Evolutionary conservation across 2,113 vertebrate species (phyloP), one percentile per base, ranked within the genome.

Genomic region (Anguilla japonica): DNA sequence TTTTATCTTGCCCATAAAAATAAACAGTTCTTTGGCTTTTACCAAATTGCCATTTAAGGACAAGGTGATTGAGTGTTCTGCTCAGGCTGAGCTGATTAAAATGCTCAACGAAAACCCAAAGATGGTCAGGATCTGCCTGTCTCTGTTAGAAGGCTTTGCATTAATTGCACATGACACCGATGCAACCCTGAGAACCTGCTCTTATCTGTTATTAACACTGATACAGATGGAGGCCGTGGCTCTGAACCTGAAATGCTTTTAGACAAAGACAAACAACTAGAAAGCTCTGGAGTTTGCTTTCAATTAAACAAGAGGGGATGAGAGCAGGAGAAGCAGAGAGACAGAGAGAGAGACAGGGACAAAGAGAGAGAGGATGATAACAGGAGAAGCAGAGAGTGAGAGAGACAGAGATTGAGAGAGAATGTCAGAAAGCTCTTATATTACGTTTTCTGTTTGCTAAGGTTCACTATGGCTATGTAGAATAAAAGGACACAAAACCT

Each of bases 241-340:
- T 29, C 67, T 29, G 8, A 75, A 11, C 67, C 26, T 34, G n/a
- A 75, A 75, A 75, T 29, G n/a, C 67, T 75, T 75, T 75, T 22
- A 29, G n/a, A 75, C n/a, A 34, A 75, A 75, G n/a, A 75, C 67
- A 75, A 75, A 75, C 67, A 75, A 75, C 67, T 75, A 34, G 67
- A 34, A 75, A 67, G 60, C 60, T 67, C 20, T 67, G 60, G 60
- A 75, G 67, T 75, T 75, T 75, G 67, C 67, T 75, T 75, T 75
- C 67, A 75, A 75, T 75, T 75, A 75, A 75, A 75, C 26, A 34
- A 29, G 67, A 29, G 67, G n/a, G n/a, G 9, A 29, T n/a, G 20
- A 75, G 60, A 63, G 60, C 16, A 26, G 22, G 60, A 26, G 60
- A 63, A 26, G 18, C 13, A 57, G 56, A 57, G 56, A 26, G 22